Conservation (phyloP, 1,140 invertebrate genomes). For the Drosophila simulans region DNA sequence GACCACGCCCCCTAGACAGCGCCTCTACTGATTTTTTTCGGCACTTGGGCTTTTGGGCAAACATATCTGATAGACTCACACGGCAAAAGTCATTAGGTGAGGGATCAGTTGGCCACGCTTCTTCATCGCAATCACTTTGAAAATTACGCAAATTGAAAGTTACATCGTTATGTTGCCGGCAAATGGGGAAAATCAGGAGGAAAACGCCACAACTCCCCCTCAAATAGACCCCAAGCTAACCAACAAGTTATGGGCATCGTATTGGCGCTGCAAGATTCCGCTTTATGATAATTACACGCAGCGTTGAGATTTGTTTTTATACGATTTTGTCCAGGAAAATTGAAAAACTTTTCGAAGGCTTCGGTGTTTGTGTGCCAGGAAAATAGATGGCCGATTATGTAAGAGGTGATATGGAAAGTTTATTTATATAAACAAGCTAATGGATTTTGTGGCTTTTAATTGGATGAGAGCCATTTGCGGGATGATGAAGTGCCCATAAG, state of each 20-base stretch:
- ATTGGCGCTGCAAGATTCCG: constrained; percentile 73
- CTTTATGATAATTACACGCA: constrained; percentile 80
- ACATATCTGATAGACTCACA: constrained; percentile 61
- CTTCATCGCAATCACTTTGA: constrained; percentile 57
- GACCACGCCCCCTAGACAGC: constrained; percentile 47
- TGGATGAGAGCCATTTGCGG: constrained; percentile 8
- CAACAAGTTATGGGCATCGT: constrained; percentile 66
- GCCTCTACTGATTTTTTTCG: not conserved
- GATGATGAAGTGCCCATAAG: constrained; percentile 11
- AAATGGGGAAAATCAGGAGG: constrained; percentile 31
- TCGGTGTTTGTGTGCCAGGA: constrained; percentile 11
- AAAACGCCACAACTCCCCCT: not conserved
- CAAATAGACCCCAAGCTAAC: constrained; percentile 10
- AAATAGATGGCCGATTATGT: constrained; percentile 71
- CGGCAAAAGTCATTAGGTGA: constrained; percentile 73
- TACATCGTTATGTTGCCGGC: constrained; percentile 61
- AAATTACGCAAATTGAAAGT: constrained; percentile 83
- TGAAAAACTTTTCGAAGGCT: constrained; percentile 64
- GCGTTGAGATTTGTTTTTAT: constrained; percentile 62
- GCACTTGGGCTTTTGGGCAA: constrained; percentile 14
- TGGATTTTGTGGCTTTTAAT: constrained; percentile 49
- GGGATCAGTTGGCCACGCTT: constrained; percentile 70
- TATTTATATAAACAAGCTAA: constrained; percentile 47
- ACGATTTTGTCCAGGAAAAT: constrained; percentile 62
- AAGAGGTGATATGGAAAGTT: constrained; percentile 53